Evolutionary conservation across 2,797 vertebrate genomes (phyloP).

Genomic region (Enteromius afrohamiltoni): DNA sequence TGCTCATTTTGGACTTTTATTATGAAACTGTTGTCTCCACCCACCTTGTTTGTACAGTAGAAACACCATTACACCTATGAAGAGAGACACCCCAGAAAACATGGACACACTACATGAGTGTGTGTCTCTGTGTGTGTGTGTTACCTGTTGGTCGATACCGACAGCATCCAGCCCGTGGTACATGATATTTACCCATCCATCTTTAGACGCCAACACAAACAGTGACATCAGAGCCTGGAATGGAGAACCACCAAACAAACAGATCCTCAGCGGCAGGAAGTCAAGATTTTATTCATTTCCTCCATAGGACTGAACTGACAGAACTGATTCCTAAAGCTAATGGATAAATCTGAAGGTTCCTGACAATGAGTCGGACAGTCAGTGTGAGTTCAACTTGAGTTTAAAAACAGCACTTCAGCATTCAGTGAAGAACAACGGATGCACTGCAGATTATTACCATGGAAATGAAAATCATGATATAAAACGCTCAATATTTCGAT

Average conservation of each 20-base stretch:
- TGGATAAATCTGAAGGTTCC: neutral
- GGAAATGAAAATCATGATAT: neutral
- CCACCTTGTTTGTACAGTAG: too few species aligned
- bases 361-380: neutral
- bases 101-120: neutral
- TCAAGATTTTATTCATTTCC: neutral
- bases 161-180: conserved; percentile 96
- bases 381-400: neutral
- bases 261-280: neutral
- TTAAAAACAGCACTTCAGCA: neutral
- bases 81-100: too few species aligned
- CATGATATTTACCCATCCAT: conserved; percentile 99
- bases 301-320: neutral
- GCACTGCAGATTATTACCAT: neutral
- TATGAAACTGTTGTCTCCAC: too few species aligned
- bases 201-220: conserved; percentile 96
- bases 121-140: neutral
- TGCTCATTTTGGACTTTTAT: too few species aligned
- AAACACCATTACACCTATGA: too few species aligned
- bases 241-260: conserved; percentile 24
- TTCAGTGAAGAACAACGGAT: neutral
- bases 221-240: conserved; percentile 93
- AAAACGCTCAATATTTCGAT: neutral
- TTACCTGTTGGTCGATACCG: conserved; percentile 95
- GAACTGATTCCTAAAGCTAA: neutral